Evolutionary conservation across 2,797 vertebrate species (phyloP).

Genomic region (Phyllotis vaccarum): DNA sequence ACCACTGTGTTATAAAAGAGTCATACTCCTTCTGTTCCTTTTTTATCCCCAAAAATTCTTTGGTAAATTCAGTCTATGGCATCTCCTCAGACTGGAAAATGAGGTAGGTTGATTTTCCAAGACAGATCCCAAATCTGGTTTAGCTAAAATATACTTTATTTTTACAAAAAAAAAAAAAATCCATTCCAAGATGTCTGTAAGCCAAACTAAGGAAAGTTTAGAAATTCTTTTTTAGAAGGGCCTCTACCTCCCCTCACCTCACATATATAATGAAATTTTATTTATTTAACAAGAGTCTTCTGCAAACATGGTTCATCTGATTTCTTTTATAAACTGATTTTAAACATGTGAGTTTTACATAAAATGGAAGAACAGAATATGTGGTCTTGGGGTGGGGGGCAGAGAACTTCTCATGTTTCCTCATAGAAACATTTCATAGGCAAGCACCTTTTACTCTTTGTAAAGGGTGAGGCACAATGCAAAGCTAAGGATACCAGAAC

Average conservation of each 20-base stretch:
- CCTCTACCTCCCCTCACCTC: neutral
- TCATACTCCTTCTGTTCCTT: too few relatives aligned
- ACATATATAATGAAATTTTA: neutral
- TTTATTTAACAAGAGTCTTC: neutral
- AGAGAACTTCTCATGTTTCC: neutral
- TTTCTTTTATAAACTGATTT: neutral
- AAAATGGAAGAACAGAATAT: neutral
- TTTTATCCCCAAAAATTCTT: too few relatives aligned
- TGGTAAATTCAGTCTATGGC: too few relatives aligned
- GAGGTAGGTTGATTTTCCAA: neutral
- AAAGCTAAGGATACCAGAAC: neutral
- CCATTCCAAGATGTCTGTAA: neutral
- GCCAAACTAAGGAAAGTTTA: neutral
- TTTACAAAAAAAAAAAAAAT: conserved; percentile 6
- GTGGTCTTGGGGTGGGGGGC: neutral
- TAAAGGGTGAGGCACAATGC: neutral
- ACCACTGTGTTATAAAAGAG: neutral
- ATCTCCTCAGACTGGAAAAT: neutral
- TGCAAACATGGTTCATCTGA: neutral
- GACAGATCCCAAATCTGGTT: neutral
- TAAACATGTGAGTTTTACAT: neutral
- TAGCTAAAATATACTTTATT: conserved; percentile 4
- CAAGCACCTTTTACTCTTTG: neutral
- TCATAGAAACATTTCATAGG: neutral
- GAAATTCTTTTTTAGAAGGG: neutral